phyloP scores from a whole-genome alignment of 53 echinoderm and acorn worm species.

The Temnopleurus reevesii region DNA sequence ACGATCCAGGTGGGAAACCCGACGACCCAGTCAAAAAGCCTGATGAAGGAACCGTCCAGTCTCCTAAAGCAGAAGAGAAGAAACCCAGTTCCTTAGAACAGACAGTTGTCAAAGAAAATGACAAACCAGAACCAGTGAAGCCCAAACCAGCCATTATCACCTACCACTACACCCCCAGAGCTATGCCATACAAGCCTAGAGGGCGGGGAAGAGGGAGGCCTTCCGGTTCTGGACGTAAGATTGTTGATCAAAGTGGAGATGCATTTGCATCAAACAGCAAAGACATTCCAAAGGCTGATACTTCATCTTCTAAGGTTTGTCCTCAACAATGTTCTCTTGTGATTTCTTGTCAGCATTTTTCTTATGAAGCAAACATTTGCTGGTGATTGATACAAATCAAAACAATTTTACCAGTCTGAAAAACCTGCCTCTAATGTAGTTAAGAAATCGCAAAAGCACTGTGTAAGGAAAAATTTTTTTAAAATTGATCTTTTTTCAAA shows the following conservation, averaged over 20 bases:
- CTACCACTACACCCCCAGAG: constrained; percentile 21
- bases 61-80: not conserved
- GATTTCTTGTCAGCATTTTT: too few relatives aligned
- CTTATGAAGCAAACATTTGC: too few relatives aligned
- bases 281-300: not conserved
- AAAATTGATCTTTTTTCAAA: too few relatives aligned
- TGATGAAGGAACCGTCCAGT: not conserved
- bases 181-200: not conserved
- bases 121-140: not conserved
- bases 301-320: constrained; percentile 2
- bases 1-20: not conserved
- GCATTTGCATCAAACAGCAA: not conserved
- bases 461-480: too few relatives aligned
- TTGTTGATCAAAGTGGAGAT: constrained; percentile 18
- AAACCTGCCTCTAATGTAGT: too few relatives aligned
- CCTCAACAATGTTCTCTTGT: too few relatives aligned
- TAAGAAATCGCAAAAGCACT: too few relatives aligned
- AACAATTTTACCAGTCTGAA: too few relatives aligned
- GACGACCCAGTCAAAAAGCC: too few relatives aligned
- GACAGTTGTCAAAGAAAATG: not conserved
- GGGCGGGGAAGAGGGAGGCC: constrained; percentile 43
- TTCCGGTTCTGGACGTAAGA: not conserved
- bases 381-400: too few relatives aligned
- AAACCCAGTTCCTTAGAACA: not conserved
- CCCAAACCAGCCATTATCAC: constrained; percentile 36